Evolutionary conservation across 2,113 vertebrate genomes (phyloP), one percentile per base, ranked within the genome.

Genomic region (Mionectes macconnelli): DNA sequence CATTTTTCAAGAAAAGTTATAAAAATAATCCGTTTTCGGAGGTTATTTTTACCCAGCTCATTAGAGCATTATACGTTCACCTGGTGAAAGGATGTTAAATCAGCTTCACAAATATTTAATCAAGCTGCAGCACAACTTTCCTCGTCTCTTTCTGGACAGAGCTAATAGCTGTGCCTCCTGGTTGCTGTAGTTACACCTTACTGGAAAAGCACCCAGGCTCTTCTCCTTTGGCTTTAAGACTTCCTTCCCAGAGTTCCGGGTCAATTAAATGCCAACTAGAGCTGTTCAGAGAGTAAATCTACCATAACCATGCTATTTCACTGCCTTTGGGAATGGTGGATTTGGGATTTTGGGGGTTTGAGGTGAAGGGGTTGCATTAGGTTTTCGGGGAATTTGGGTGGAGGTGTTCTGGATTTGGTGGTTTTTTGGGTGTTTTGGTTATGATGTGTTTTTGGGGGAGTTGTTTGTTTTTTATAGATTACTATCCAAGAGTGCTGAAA

Each of bases 31-130:
- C 77, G 40, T 10, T 82, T 96, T 93, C 14, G 1, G 47, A 82
- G 84, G 95, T 75, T 89, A 97, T 98, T 97, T 97, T 96, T 97
- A 87, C 86, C 74, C 57, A 87, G n/a, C 33, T 87, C 30, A 95
- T 96, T 87, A 50, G 37, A 76, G 68, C n/a, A 67, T 91, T 89
- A 64, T 56, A 87, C 3, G 0, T 78, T 93, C 84, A 90, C 78
- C 90, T 94, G 93, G 78, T 50, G 31, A 97, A 96, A 93, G 95
- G 92, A 96, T 47, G 52, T 96, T 96, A 97, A 97, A 90, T 97
- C 87, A 96, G 81, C 95, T 97, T 95, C 92, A 97, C 97, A 98
- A 98, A 98, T 98, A 98, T 98, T 98, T 97, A 97, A 97, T 96
- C 97, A 97, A 97, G 85, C 33, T 40, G 69, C 49, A 96, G 84